Evolutionary conservation across 2,888 invertebrate genomes (phyloP).

Genomic region (Leucoptera coffeella): DNA sequence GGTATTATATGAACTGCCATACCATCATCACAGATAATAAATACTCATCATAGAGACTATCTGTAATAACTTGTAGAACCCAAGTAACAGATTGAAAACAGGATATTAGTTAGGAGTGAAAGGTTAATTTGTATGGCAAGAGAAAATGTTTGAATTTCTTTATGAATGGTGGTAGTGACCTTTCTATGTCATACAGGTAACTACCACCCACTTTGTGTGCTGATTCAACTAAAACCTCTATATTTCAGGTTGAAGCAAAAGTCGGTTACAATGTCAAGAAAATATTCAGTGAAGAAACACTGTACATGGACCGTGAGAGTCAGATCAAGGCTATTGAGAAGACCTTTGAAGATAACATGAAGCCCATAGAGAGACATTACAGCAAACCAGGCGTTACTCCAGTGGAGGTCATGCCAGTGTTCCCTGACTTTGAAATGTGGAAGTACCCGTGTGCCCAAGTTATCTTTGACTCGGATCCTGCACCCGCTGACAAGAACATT

Average conservation of each 20-base stretch:
- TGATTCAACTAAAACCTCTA: too few species aligned
- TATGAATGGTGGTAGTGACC: too few species aligned
- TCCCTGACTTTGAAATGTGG: constrained; percentile 96
- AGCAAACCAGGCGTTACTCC: constrained; percentile 93
- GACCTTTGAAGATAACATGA: constrained; percentile 89
- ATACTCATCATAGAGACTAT: too few species aligned
- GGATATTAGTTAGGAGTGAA: too few species aligned
- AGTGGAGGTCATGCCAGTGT: constrained; percentile 77
- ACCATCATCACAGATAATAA: too few species aligned
- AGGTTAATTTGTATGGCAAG: too few species aligned
- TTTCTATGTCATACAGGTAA: too few species aligned
- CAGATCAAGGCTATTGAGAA: constrained; percentile 97
- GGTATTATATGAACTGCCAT: too few species aligned
- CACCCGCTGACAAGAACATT: constrained; percentile 79
- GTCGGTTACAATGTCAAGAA: constrained; percentile 98
- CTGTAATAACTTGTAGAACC: too few species aligned
- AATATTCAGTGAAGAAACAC: constrained; percentile 81
- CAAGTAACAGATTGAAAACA: too few species aligned
- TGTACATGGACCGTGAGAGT: constrained; percentile 94
- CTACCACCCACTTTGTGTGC: too few species aligned
- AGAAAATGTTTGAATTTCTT: too few species aligned
- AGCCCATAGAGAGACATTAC: constrained; percentile 84
- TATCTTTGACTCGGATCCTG: constrained; percentile 97
- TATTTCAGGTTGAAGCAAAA: constrained; percentile 82
- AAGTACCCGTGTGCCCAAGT: constrained; percentile 97